A percentile compares a stretch with the other conserved stretches of the same genome.
Evolutionary conservation across 1,140 invertebrate genomes (phyloP).

Genomic region (Drosophila miranda): DNA sequence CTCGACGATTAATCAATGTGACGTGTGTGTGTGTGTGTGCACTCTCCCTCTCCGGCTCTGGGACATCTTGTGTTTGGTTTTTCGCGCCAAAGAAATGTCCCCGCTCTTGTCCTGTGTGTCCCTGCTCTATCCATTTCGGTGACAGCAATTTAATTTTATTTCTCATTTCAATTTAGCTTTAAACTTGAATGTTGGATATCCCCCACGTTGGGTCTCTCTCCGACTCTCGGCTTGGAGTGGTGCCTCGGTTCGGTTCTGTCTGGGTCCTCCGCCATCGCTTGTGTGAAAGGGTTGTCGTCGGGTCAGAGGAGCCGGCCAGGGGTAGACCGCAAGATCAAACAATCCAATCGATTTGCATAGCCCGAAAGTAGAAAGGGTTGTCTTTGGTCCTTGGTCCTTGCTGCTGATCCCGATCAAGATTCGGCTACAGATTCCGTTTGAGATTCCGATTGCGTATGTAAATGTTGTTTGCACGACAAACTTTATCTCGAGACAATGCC

Average conservation of each 20-base stretch:
- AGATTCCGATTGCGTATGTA: conserved; percentile 50
- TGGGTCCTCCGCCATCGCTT: not conserved
- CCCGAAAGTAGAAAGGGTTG: conserved; percentile 45
- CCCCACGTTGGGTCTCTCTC: conserved; percentile 1
- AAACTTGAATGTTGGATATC: conserved; percentile 31
- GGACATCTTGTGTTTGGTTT: conserved; percentile 23
- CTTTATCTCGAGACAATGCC: conserved; percentile 56
- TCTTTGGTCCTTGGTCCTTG: conserved; percentile 1
- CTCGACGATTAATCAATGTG: conserved; percentile 75
- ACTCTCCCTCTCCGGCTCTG: not conserved
- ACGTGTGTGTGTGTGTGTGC: conserved; percentile 40
- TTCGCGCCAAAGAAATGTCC: conserved; percentile 35
- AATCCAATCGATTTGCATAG: conserved; percentile 48
- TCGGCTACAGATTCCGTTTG: conserved; percentile 1
- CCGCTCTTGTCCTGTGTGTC: not conserved
- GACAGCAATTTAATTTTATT: conserved; percentile 7
- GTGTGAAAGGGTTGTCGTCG: not conserved
- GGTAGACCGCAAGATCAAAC: conserved; percentile 55
- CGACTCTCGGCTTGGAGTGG: not conserved
- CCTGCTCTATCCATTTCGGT: no score
- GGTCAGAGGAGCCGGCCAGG: conserved; percentile 2
- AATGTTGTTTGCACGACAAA: conserved; percentile 77
- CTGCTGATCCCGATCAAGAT: conserved; percentile 1
- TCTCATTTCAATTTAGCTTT: conserved; percentile 1
- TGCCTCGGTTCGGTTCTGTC: not conserved